Conservation (phyloP, 2,797 vertebrate species). For the Myotis daubentonii region DNA sequence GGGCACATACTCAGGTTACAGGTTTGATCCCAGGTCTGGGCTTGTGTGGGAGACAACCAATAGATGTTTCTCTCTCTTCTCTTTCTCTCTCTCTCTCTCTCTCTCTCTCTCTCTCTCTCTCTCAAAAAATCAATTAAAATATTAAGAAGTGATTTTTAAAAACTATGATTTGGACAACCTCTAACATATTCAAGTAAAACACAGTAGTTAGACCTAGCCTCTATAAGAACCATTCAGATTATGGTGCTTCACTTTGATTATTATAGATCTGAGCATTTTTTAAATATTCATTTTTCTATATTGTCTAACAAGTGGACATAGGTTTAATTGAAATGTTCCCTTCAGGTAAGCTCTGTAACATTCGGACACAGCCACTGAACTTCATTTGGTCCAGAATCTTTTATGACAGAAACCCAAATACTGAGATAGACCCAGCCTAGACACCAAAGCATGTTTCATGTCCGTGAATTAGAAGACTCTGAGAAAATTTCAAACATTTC, state of each 20-base stretch:
- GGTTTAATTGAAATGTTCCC: background rate
- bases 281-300: background rate
- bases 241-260: background rate
- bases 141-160: slow-evolving; percentile 56
- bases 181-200: slow-evolving; percentile 56
- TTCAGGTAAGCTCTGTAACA: background rate
- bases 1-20: background rate
- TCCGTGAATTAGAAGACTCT: background rate
- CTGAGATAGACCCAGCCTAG: background rate
- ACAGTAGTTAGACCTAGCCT: background rate
- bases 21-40: background rate
- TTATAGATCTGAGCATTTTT: background rate
- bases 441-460: background rate
- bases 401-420: background rate
- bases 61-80: background rate
- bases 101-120: fast-evolving
- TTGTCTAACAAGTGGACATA: slow-evolving; percentile 5
- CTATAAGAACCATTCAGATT: background rate
- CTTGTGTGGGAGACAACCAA: background rate
- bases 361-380: background rate
- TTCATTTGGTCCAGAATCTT: background rate
- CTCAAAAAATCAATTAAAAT: background rate
- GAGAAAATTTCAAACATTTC: slow-evolving; percentile 19
- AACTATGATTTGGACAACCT: slow-evolving; percentile 36
- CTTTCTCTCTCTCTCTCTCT: too few species aligned